These are phyloP conservation scores for Pseudanteris insignis DNA, from an alignment of 2,888 invertebrate genomes.

Conservation along the genomic window DNA sequence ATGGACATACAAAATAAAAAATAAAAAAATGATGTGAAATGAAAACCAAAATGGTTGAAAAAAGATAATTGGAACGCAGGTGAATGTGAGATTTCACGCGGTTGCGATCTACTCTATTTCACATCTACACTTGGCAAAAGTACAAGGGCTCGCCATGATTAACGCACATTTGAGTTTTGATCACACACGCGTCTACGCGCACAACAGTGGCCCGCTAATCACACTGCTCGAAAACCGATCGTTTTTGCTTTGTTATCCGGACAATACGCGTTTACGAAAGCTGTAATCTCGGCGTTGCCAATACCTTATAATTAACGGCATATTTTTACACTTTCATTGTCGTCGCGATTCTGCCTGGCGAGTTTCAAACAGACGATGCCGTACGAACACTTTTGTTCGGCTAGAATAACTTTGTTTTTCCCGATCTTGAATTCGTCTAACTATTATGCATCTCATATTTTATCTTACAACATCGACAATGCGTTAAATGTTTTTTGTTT, in stretches of 20 bases:
- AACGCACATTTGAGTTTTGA: conserved; percentile 39
- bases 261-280: conserved; percentile 31
- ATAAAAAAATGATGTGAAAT: too few species aligned
- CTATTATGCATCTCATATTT: too few species aligned
- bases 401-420: too few species aligned
- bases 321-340: conserved; percentile 7
- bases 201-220: conserved; percentile 39
- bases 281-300: conserved; percentile 21
- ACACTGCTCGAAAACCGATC: conserved; percentile 40
- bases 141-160: conserved; percentile 43
- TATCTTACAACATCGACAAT: too few species aligned
- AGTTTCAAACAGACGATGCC: conserved; percentile 6
- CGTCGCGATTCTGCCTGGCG: conserved; percentile 4
- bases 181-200: conserved; percentile 30
- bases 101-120: conserved; percentile 23
- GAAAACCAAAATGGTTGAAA: too few species aligned
- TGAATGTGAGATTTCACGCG: conserved; percentile 32
- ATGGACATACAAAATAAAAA: too few species aligned
- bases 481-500: neutral
- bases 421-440: too few species aligned
- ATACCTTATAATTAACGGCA: conserved; percentile 28
- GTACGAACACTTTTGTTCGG: too few species aligned
- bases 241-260: conserved; percentile 22
- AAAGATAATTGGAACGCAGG: too few species aligned
- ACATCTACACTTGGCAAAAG: conserved; percentile 43